Evolutionary conservation across 2,113 vertebrate genomes (phyloP), one percentile per base, ranked within the genome.

Genomic region (Corapipo altera): DNA sequence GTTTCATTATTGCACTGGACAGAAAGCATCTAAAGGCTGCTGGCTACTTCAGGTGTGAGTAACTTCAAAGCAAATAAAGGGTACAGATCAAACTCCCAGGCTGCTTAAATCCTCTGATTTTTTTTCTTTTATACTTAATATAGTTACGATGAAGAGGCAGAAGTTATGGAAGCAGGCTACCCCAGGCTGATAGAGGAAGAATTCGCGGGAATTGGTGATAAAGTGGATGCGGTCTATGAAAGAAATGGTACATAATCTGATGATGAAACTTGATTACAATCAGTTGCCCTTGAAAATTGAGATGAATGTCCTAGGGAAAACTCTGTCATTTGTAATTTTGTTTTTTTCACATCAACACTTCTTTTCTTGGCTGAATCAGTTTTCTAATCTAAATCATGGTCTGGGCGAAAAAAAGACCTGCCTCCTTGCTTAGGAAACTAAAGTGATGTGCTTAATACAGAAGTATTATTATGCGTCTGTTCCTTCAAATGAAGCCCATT

Each of bases 181-280:
- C 99, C 99, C 39, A 98, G 93, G 94, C 74, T 97, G 27, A 98
- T 99, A 79, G 98, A 99, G 70, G 97, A 98, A 3, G 98, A 99
- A 81, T 99, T 99, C 5, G 97, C 99, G 41, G 99, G 99, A 87
- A 99, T 99, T 85, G 98, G 98, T 64, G 98, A 99, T 1, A 98
- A 98, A 91, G 97, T 99, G 49, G 99, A 99, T 86, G 99, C 99
- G 15, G 99, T 98, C 54, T 98, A 97, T 41, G 97, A 99, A 96
- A 98, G 98, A 94, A 97, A 99, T 26, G 99, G 99, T 99, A 98
- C 41, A 7, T 75, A 83, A 54, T 57, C 43, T 54, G 37, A 90
- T 62, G 51, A 66, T 30, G 32, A 86, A 88, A 61, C 5, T 49
- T 66, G 26, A 55, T 71, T 76, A 6, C 19, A 62, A 62, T 37